Conservation (phyloP, 2,113 vertebrate genomes). For the Eolophus roseicapilla region DNA sequence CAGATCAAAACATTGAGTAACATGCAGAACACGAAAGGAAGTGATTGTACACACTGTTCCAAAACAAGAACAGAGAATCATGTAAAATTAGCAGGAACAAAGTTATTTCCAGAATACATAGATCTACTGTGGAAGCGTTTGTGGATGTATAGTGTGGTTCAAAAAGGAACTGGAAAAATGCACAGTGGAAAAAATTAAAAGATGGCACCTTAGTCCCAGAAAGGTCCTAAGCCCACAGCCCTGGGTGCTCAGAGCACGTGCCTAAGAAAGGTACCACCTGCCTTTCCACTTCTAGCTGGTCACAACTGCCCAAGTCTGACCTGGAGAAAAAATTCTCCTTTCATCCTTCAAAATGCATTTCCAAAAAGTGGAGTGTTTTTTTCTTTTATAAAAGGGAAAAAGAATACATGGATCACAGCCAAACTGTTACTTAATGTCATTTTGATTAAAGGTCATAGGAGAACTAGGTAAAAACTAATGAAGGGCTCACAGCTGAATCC, state of each 20-base stretch:
- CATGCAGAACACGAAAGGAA: neutral
- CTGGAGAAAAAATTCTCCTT: neutral
- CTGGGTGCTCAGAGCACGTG: accelerated
- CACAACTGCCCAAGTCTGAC: neutral
- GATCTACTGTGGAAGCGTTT: neutral
- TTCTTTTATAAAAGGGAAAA: neutral
- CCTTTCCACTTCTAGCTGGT: neutral
- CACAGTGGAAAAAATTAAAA: neutral
- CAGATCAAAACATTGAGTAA: neutral
- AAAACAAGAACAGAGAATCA: neutral
- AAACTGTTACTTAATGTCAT: neutral
- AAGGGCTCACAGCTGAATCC: neutral
- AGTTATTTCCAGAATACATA: neutral
- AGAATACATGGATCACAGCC: neutral
- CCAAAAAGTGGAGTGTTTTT: neutral
- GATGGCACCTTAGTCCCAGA: neutral
- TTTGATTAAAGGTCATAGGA: neutral
- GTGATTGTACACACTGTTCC: neutral
- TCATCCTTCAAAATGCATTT: neutral
- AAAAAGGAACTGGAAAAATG: neutral
- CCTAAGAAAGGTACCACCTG: neutral
- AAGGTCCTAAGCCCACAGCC: neutral
- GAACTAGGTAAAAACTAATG: neutral
- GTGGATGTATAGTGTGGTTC: neutral
- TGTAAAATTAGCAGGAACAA: neutral